Base-by-base conservation (phyloP, 2,888 invertebrate species). In the Dexiosoma caninum region DNA sequence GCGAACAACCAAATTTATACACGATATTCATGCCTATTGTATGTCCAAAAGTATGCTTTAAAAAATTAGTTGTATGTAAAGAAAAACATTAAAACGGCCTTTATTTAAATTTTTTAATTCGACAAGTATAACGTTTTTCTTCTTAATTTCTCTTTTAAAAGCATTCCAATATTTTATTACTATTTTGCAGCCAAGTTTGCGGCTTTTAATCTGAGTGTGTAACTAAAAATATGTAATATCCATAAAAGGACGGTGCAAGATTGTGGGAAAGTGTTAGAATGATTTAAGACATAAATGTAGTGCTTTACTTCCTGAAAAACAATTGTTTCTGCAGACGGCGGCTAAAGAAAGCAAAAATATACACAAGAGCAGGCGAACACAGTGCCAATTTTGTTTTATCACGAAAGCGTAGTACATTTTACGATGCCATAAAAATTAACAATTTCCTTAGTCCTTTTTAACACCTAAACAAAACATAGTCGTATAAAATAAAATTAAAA, bases 381-480 rank as follows among this genome's bases (percentile, higher is more conserved):
- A 19, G 12, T 16, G 40, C 7, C 40, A 72, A 12, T 69, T 21
- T 55, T 21, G 9, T 60, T 64, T 81, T 77, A 69, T 74, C 64
- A 72, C 42, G 69, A 62, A 72, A 81, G 69, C 51, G 72, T 81
- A 70, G 64, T 57, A 62, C 77, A 81, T 77, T 81, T 81, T 81
- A 81, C 74, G 81, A 77, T 81, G 81, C 77, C 57, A 81, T 81
- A 77, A 77, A 81, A 81, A 81, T 77, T 81, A 81, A 81, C 81
- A 81, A 77, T 81, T 74, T 81, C 69, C 77, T 72, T 57, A 57
- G 55, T 60, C 46, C 72, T 64, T 69, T 79, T 66, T 71, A 77
- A 69, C 81, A 81, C 77, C 72, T 81, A 66, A 76, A 74, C 23
- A 75, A 49, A 67, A 51, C 32, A 32, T 21, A 42, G 6, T 23